Evolutionary conservation across 1,140 invertebrate genomes (phyloP), one percentile per base, ranked within the genome.

Genomic region (Mya arenaria): DNA sequence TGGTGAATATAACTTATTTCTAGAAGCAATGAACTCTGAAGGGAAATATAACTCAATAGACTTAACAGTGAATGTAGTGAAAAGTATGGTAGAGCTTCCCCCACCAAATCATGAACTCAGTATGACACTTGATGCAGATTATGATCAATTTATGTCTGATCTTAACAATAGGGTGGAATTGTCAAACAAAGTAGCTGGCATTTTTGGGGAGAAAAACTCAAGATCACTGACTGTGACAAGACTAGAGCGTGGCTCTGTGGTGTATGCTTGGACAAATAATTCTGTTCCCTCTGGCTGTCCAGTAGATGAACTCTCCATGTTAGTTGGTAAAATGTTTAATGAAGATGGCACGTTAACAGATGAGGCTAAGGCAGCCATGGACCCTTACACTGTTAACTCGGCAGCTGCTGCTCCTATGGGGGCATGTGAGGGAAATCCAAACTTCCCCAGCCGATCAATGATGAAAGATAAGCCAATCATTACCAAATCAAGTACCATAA

Each of bases 211-310:
- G 92, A 91, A 92, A 39, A 95, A 96, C 81, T 94, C 96, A 0
- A 94, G 93, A 30, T 94, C 96, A 63, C 96, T 98, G 32, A 94
- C 95, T 19, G 93, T 98, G 23, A 93, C 94, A 15, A 94, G 82
- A 94, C 95, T 85, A 94, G 95, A 19, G 92, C 85, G 84, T 25
- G 93, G 93, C 5, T 93, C 93, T 8, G 93, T 94, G 3, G 82
- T 92, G 0, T 93, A 97, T n/a, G 95, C 95, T 4, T 98, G 97
- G 97, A 95, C 95, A 85, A 97, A 97, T 89, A 94, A 94, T 25
- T 95, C 95, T 56, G 89, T 98, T 80, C 95, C 95, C 60, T 92
- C 95, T 68, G 56, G 55, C 2, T 98, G 97, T 92, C 96, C 97
- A 0, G 94, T 96, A 68, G 94, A 95, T 5, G 95, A 96, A 83